phyloP scores from a whole-genome alignment of 2,888 invertebrate genomes.

The Lochmaea capreae region DNA sequence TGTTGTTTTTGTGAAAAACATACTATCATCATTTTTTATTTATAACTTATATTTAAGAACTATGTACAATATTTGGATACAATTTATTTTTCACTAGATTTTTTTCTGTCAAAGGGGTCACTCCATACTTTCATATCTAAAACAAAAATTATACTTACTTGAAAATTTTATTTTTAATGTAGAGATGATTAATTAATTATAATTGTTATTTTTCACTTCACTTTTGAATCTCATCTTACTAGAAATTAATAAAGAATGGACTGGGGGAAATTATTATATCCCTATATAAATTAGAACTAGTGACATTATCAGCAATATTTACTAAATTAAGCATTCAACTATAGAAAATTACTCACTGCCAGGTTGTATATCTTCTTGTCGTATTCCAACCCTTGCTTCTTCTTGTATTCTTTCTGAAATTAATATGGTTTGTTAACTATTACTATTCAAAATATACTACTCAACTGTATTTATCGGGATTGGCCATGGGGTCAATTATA shows the following conservation, averaged over 20 bases:
- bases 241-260: too few relatives aligned
- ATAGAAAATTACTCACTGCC: slow-evolving; percentile 65
- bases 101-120: slow-evolving; percentile 68
- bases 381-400: slow-evolving; percentile 65
- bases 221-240: neutral
- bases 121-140: slow-evolving; percentile 70
- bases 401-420: slow-evolving; percentile 66
- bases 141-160: slow-evolving; percentile 47
- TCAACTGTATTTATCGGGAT: slow-evolving; percentile 71
- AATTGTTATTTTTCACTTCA: neutral
- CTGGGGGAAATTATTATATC: too few relatives aligned
- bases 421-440: slow-evolving; percentile 5
- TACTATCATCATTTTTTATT: neutral
- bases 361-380: slow-evolving; percentile 70
- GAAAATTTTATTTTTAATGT: neutral
- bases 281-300: too few relatives aligned
- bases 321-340: neutral
- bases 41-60: neutral
- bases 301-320: neutral
- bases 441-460: neutral
- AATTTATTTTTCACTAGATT: slow-evolving; percentile 39
- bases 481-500: slow-evolving; percentile 72
- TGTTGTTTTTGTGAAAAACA: neutral
- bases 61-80: neutral
- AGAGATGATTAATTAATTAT: neutral